These are phyloP conservation scores for Lepidothrix coronata DNA, from an alignment of 2,113 vertebrate genomes.

Conservation along the genomic window DNA sequence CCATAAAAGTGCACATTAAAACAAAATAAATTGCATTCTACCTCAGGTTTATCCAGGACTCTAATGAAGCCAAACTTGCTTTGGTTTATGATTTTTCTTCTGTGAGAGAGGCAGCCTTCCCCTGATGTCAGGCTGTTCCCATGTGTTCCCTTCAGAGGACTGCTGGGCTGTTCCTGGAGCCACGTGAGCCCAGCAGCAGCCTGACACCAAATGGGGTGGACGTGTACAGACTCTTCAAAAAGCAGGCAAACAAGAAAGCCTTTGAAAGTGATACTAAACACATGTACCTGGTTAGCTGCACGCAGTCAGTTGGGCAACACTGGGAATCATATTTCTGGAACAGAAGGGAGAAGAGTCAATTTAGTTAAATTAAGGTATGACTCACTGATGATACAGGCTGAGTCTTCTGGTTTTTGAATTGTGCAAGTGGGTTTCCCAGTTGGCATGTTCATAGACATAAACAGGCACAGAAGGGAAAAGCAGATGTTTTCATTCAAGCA, in stretches of 20 bases:
- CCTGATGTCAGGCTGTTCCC: neutral
- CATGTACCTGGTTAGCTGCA: neutral
- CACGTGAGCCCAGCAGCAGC: neutral
- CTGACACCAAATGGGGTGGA: neutral
- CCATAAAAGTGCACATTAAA: neutral
- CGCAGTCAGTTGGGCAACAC: neutral
- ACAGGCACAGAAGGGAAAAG: neutral
- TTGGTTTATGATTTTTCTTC: neutral
- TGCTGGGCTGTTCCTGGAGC: neutral
- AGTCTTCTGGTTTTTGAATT: neutral
- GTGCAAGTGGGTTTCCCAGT: neutral
- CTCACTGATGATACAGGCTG: neutral
- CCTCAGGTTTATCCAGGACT: neutral
- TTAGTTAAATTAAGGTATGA: conserved; percentile 19
- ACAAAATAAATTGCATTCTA: neutral
- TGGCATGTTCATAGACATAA: neutral
- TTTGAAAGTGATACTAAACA: neutral
- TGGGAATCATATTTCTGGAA: conserved; percentile 10
- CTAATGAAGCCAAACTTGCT: neutral
- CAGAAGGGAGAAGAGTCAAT: neutral
- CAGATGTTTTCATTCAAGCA: neutral
- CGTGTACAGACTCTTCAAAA: neutral
- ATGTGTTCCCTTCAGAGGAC: neutral
- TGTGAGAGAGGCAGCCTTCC: neutral
- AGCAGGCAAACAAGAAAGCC: neutral